Conservation (phyloP, 1,140 invertebrate species). For the Trypoxylus dichotomus region DNA sequence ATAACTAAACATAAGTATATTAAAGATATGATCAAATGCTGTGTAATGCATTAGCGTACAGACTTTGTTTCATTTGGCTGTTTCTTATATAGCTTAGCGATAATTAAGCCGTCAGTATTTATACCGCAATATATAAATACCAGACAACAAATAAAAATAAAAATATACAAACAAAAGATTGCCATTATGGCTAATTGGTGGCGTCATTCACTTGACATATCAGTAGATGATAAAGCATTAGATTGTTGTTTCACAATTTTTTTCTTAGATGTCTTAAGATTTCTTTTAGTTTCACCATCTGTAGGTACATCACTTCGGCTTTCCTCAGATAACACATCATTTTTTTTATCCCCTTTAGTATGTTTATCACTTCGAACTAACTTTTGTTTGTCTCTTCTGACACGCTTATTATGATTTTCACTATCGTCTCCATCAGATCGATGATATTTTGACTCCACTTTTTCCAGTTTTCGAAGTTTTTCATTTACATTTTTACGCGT, state of each 20-base stretch:
- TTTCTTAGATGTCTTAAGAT: conserved; percentile 27
- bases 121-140: conserved; percentile 62
- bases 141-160: conserved; percentile 59
- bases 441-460: neutral
- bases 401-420: neutral
- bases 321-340: conserved; percentile 41
- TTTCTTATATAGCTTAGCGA: conserved; percentile 48
- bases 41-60: neutral
- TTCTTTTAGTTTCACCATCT: conserved; percentile 43
- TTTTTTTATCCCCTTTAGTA: conserved; percentile 38
- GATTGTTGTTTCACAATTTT: conserved; percentile 39
- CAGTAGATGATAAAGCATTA: conserved; percentile 40
- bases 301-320: conserved; percentile 33
- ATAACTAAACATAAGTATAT: neutral
- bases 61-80: neutral
- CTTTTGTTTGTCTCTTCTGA: conserved; percentile 40
- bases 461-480: neutral
- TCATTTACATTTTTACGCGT: conserved; percentile 41
- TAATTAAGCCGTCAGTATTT: conserved; percentile 55
- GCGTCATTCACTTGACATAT: conserved; percentile 59
- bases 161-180: conserved; percentile 60
- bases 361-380: conserved; percentile 42
- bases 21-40: too few relatives aligned
- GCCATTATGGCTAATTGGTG: conserved; percentile 60
- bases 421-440: neutral